Evolutionary conservation across 2,888 invertebrate genomes (phyloP).

Genomic region (Deilephila elpenor): DNA sequence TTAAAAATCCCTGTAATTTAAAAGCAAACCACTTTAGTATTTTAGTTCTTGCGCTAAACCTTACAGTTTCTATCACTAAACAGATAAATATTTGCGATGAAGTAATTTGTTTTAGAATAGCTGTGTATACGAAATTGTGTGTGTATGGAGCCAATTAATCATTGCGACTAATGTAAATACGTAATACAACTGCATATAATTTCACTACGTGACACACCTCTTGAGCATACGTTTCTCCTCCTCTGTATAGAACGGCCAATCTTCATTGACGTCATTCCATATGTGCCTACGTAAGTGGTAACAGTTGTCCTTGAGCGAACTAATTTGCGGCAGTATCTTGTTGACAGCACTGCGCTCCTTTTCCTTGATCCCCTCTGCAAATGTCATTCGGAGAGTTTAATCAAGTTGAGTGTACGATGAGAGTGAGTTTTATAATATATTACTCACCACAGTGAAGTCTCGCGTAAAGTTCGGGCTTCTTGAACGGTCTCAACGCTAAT

Average conservation of each 20-base stretch:
- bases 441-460: constrained; percentile 91
- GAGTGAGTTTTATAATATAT: constrained; percentile 34
- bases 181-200: neutral
- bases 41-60: too few relatives aligned
- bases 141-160: too few relatives aligned
- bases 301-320: constrained; percentile 93
- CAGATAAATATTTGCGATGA: too few relatives aligned
- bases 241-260: constrained; percentile 97
- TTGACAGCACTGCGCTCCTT: constrained; percentile 91
- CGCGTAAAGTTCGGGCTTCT: constrained; percentile 94
- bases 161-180: too few relatives aligned
- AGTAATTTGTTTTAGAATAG: too few relatives aligned
- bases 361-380: constrained; percentile 94
- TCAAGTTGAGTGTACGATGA: constrained; percentile 44
- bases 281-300: constrained; percentile 93
- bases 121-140: too few relatives aligned
- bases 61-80: too few relatives aligned
- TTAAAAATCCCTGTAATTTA: too few relatives aligned
- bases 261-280: constrained; percentile 97
- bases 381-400: constrained; percentile 54
- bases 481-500: constrained; percentile 95
- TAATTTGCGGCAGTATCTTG: constrained; percentile 91
- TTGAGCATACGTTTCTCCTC: constrained; percentile 95
- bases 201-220: constrained; percentile 80
- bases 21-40: too few relatives aligned